phyloP scores from a whole-genome alignment of 2,113 vertebrate genomes.

The Opisthocomus hoazin region DNA sequence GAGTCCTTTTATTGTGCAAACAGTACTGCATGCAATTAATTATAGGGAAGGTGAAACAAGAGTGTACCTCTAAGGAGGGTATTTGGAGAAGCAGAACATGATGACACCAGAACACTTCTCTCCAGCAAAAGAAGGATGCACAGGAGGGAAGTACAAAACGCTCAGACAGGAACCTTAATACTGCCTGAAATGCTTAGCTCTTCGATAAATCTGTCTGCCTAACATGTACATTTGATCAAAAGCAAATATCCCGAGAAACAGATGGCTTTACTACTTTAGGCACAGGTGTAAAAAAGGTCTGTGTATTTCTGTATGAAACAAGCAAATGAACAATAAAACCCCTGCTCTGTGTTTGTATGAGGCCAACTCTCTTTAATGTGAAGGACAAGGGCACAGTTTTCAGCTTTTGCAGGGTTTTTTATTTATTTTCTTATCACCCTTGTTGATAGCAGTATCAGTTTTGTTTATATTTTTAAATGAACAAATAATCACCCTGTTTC shows the following conservation, averaged over 20 bases:
- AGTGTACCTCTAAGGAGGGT: neutral
- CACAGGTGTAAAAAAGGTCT: neutral
- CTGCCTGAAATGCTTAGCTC: neutral
- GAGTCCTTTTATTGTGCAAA: constrained; percentile 11
- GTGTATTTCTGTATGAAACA: neutral
- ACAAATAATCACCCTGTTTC: neutral
- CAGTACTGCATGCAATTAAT: neutral
- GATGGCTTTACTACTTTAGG: neutral
- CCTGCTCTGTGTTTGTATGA: neutral
- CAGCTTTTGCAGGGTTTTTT: neutral
- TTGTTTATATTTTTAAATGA: neutral
- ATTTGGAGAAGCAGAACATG: neutral
- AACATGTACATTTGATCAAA: neutral
- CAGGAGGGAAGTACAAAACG: neutral
- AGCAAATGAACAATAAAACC: neutral
- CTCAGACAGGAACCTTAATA: neutral
- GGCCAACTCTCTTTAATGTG: neutral
- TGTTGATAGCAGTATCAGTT: neutral
- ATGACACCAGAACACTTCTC: accelerated
- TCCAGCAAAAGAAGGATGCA: neutral
- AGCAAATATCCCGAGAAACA: neutral
- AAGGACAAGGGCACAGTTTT: neutral
- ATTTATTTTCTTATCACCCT: neutral
- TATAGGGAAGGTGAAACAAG: neutral
- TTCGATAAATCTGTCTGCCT: neutral